A percentile compares a stretch with the other conserved stretches of the same genome.
Conservation (phyloP, 2,113 vertebrate species). For the Oncorhynchus kisutch region DNA sequence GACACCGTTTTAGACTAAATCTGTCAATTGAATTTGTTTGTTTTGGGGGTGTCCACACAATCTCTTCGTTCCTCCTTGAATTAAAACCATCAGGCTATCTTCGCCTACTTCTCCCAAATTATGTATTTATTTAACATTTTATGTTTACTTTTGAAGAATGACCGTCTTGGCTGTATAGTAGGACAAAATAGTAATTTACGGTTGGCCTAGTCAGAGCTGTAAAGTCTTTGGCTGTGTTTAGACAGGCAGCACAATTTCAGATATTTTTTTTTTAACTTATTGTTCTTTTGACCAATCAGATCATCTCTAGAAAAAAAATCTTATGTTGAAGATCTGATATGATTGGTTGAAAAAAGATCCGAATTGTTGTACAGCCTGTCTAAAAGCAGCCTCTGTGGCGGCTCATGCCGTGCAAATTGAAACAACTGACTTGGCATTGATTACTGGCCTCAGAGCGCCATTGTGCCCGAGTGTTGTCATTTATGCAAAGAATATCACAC, state of each 20-base stretch:
- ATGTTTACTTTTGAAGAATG: not conserved
- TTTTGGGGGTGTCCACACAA: not conserved
- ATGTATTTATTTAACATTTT: not conserved
- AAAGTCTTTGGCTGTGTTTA: too few relatives aligned
- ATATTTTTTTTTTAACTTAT: too few relatives aligned
- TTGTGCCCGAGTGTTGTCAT: conserved; percentile 11
- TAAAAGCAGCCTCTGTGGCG: conserved; percentile 24
- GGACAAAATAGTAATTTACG: not conserved
- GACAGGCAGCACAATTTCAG: too few relatives aligned
- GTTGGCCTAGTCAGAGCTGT: too few relatives aligned
- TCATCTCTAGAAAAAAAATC: too few relatives aligned
- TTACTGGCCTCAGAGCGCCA: not conserved
- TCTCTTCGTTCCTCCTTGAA: not conserved
- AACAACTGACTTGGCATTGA: conserved; percentile 22
- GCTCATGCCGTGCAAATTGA: conserved; percentile 45
- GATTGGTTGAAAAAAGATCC: too few relatives aligned
- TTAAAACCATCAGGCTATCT: not conserved
- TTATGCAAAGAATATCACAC: not conserved
- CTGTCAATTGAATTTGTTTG: not conserved
- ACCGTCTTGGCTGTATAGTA: not conserved
- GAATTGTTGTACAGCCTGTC: too few relatives aligned
- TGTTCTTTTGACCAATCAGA: too few relatives aligned
- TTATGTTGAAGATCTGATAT: too few relatives aligned
- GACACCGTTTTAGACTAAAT: not conserved
- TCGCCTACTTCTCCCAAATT: not conserved